phyloP scores from a whole-genome alignment of 2,797 vertebrate species.

The Sphenodon punctatus region DNA sequence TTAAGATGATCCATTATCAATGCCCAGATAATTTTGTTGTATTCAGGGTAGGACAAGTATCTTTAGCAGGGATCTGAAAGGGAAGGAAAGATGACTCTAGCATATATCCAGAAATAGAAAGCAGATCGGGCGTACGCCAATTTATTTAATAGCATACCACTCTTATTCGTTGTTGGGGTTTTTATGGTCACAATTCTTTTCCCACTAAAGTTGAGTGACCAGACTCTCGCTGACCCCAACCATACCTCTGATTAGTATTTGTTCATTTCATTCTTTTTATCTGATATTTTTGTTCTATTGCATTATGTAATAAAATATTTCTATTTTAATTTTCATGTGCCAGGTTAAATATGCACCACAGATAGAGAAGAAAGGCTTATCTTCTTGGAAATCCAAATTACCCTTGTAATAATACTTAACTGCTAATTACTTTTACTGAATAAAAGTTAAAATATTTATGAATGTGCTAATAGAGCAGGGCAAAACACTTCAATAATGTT shows the following conservation, averaged over 20 bases:
- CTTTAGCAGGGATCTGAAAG: not conserved
- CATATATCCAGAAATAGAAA: too few species aligned
- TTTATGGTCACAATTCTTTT: not conserved
- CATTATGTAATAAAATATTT: fast-evolving
- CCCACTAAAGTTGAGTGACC: not conserved
- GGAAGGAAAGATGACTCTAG: not conserved
- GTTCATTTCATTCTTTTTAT: not conserved
- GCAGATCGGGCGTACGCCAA: too few species aligned
- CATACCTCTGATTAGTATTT: not conserved
- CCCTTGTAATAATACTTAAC: not conserved
- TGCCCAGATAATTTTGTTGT: not conserved
- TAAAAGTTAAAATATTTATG: not conserved
- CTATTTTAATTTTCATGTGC: not conserved
- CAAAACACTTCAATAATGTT: not conserved
- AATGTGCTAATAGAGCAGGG: not conserved
- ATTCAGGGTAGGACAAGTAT: not conserved
- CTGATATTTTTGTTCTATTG: not conserved
- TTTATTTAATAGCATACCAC: too few species aligned
- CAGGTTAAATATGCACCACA: not conserved
- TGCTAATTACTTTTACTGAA: constrained; percentile 13
- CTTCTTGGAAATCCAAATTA: not conserved
- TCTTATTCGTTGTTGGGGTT: too few species aligned
- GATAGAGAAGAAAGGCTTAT: not conserved
- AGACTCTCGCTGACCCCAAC: not conserved
- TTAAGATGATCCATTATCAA: too few species aligned